Evolutionary conservation across 2,797 vertebrate genomes (phyloP).

Genomic region (Oryzias sinensis): DNA sequence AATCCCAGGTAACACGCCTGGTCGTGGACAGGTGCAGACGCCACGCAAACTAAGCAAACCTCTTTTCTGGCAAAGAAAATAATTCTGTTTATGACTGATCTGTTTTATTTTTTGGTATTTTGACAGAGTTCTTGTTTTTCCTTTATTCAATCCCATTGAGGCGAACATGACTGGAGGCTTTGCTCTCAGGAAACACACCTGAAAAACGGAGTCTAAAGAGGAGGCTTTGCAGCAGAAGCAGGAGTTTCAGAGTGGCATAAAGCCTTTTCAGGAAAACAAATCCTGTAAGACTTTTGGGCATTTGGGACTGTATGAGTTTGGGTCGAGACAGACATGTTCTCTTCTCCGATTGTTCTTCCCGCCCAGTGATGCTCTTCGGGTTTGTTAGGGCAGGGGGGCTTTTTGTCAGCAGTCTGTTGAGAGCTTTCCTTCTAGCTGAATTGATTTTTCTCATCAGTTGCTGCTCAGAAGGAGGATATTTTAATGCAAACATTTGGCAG

Average conservation of each 20-base stretch:
- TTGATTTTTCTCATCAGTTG: slow-evolving; percentile 76
- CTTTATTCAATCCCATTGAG: too few relatives aligned
- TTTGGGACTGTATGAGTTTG: slow-evolving; percentile 13
- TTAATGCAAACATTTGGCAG: slow-evolving; percentile 73
- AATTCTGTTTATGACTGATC: too few relatives aligned
- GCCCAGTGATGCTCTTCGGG: slow-evolving; percentile 47
- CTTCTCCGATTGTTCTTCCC: slow-evolving; percentile 37
- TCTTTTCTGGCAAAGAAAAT: too few relatives aligned
- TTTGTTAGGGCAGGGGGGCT: slow-evolving; percentile 36
- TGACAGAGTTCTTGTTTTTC: slow-evolving; percentile 17
- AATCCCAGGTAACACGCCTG: slow-evolving; percentile 72
- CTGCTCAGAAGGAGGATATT: slow-evolving; percentile 77
- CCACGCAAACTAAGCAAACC: too few relatives aligned
- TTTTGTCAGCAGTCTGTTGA: slow-evolving; percentile 49
- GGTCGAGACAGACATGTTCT: background rate
- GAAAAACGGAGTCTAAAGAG: background rate
- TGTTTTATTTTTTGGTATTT: slow-evolving; percentile 30
- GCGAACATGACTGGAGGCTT: too few relatives aligned
- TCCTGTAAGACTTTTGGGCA: slow-evolving; percentile 6
- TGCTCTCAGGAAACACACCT: too few relatives aligned
- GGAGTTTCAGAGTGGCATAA: slow-evolving; percentile 14
- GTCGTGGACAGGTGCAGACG: slow-evolving; percentile 35
- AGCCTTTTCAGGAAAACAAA: slow-evolving; percentile 12
- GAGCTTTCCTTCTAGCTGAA: slow-evolving; percentile 64
- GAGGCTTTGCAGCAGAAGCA: background rate